phyloP scores from a whole-genome alignment of 2,888 invertebrate species.

The Notocelia uddmanniana region DNA sequence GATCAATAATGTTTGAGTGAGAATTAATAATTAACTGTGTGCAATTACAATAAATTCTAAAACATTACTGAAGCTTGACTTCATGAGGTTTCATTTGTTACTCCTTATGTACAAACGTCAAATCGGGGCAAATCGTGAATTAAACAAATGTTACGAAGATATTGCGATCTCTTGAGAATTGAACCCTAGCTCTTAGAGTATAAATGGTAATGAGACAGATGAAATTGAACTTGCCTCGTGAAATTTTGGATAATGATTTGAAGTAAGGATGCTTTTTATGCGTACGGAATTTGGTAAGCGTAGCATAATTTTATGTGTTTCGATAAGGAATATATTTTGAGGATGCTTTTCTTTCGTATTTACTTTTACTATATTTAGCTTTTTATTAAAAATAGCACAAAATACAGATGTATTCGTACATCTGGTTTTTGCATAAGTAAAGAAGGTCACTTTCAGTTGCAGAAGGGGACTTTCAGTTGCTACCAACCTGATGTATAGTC shows the following conservation, averaged over 20 bases:
- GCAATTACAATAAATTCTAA: too few relatives aligned
- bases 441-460: too few relatives aligned
- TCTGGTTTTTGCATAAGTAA: too few relatives aligned
- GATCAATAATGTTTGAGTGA: too few relatives aligned
- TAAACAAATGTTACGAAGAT: not conserved
- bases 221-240: constrained; percentile 43
- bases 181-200: constrained; percentile 9
- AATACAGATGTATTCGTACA: too few relatives aligned
- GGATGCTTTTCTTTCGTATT: not conserved
- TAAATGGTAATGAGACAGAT: constrained; percentile 46
- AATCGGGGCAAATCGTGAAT: too few relatives aligned
- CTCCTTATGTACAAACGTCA: too few relatives aligned
- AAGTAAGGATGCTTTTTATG: constrained; percentile 34
- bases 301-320: constrained; percentile 14
- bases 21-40: too few relatives aligned
- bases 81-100: too few relatives aligned
- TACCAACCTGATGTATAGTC: too few relatives aligned
- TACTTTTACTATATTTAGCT: not conserved
- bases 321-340: constrained; percentile 6
- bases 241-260: constrained; percentile 43
- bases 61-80: too few relatives aligned
- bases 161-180: not conserved
- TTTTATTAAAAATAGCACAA: not conserved
- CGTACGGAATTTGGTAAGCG: constrained; percentile 11
- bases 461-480: too few relatives aligned